Conservation (phyloP, 2,888 invertebrate genomes). For the Drosophila pegasa region DNA sequence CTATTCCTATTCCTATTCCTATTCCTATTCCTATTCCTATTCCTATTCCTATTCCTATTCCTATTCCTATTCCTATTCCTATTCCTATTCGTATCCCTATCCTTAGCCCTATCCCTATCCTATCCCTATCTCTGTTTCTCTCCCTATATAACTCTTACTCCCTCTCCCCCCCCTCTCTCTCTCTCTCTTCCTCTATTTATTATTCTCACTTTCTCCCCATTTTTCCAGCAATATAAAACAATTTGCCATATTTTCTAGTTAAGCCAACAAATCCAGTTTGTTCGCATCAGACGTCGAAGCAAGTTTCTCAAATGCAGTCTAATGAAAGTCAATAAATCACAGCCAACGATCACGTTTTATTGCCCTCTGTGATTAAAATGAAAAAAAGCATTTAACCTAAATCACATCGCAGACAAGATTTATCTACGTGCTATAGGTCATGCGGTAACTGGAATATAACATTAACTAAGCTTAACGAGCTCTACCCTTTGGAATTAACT, state of each 20-base stretch:
- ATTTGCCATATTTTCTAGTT: not conserved
- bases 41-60: not conserved
- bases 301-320: not conserved
- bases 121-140: not conserved
- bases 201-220: not conserved
- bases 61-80: fast-evolving
- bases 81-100: not conserved
- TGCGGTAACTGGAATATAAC: not conserved
- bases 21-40: not conserved
- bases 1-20: too few species aligned
- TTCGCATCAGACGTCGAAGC: not conserved
- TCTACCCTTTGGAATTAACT: not conserved
- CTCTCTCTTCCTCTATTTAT: not conserved
- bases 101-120: too few species aligned
- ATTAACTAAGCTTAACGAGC: not conserved
- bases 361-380: not conserved
- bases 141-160: not conserved
- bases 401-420: not conserved
- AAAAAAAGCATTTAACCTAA: not conserved
- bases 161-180: not conserved
- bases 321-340: slow-evolving; percentile 3
- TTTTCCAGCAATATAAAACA: too few species aligned
- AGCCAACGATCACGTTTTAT: not conserved
- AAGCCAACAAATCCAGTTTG: not conserved
- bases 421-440: not conserved